Evolutionary conservation across 2,888 invertebrate species (phyloP).

Genomic region (Marronus borbonicus): DNA sequence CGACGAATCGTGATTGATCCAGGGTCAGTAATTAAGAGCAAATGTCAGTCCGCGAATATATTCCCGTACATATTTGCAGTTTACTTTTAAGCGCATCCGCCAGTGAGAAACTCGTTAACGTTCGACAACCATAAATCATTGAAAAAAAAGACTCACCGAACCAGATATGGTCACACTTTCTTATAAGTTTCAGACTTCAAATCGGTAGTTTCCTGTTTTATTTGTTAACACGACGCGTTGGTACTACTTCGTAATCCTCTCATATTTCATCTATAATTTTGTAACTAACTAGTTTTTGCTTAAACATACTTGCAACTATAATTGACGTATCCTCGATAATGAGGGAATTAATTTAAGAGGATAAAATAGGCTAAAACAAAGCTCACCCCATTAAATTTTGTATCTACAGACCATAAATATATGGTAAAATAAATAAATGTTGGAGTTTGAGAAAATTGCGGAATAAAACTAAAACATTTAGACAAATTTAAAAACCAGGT

Average conservation of each 20-base stretch:
- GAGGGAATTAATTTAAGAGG: too few relatives aligned
- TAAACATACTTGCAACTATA: not conserved
- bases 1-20: constrained; percentile 44
- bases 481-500: too few relatives aligned
- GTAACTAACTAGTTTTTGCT: not conserved
- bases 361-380: too few relatives aligned
- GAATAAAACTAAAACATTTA: too few relatives aligned
- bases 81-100: constrained; percentile 36
- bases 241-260: not conserved
- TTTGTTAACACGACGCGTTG: not conserved
- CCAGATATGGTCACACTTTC: constrained; percentile 21
- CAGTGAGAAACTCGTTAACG: constrained; percentile 32
- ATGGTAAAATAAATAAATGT: too few relatives aligned
- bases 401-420: too few relatives aligned
- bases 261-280: not conserved
- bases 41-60: constrained; percentile 25
- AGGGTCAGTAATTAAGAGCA: constrained; percentile 46
- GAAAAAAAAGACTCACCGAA: not conserved
- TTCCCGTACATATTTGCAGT: not conserved
- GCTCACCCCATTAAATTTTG: too few relatives aligned
- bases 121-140: constrained; percentile 1
- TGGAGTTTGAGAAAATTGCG: too few relatives aligned
- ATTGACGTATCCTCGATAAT: too few relatives aligned
- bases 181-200: constrained; percentile 9
- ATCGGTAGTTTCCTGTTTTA: constrained; percentile 3